Conservation (phyloP, 2,797 vertebrate genomes). For the Columba guinea region DNA sequence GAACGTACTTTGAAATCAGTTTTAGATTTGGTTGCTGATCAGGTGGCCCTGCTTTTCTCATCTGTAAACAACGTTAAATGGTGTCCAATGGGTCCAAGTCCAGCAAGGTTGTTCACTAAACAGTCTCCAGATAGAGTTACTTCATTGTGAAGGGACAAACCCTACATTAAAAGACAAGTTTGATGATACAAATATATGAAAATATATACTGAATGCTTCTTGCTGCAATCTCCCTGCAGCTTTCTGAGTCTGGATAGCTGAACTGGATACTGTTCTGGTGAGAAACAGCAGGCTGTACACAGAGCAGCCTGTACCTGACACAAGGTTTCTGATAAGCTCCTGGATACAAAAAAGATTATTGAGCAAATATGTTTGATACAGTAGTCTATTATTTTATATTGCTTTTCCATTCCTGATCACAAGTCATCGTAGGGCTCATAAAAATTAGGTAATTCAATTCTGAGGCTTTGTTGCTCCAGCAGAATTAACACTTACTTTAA, state of each 20-base stretch:
- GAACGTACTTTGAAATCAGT: not conserved
- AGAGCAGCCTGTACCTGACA: not conserved
- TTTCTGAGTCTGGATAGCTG: not conserved
- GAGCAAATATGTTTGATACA: not conserved
- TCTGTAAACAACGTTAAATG: not conserved
- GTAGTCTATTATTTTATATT: not conserved
- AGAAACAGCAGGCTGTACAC: not conserved
- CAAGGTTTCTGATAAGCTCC: not conserved
- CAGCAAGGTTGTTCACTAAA: not conserved
- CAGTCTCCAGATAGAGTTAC: not conserved
- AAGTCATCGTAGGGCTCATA: not conserved
- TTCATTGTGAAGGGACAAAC: not conserved
- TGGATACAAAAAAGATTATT: conserved; percentile 16
- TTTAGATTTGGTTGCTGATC: not conserved
- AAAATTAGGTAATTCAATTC: not conserved
- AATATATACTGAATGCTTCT: not conserved
- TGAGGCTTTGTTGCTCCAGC: not conserved
- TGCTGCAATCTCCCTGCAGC: not conserved
- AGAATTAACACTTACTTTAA: not conserved
- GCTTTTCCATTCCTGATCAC: not conserved
- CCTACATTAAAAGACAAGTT: not conserved
- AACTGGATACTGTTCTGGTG: not conserved
- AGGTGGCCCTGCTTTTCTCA: not conserved
- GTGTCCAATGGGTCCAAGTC: not conserved
- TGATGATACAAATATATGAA: not conserved